Evolutionary conservation across 2,888 invertebrate species (phyloP).

Genomic region (Thereva unica): DNA sequence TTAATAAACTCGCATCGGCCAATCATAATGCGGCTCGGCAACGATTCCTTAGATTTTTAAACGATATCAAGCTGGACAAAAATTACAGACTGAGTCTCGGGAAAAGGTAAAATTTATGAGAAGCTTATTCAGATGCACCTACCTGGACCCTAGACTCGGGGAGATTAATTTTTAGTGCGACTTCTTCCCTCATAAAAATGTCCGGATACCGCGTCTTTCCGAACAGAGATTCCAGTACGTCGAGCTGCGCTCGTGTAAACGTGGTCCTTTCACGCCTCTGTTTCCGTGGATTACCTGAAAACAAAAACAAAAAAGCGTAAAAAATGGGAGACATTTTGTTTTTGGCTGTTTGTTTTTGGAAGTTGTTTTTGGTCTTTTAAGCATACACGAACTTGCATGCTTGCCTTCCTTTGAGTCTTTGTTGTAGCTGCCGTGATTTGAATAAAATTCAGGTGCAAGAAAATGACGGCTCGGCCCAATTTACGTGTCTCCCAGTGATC

Average conservation of each 20-base stretch:
- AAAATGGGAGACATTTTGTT: not conserved
- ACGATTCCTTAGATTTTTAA: not conserved
- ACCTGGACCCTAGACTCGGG: conserved; percentile 98
- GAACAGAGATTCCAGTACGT: conserved; percentile 88
- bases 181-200: conserved; percentile 98
- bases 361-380: not conserved
- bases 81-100: not conserved
- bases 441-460: no score
- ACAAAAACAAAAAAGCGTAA: conserved; percentile 3
- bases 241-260: conserved; percentile 91
- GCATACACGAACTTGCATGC: no score
- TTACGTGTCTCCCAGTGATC: no score
- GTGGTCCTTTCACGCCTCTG: conserved; percentile 94
- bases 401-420: no score
- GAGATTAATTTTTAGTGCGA: conserved; percentile 91
- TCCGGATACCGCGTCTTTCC: conserved; percentile 94
- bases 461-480: no score
- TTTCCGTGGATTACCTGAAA: conserved; percentile 71
- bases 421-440: no score
- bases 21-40: not conserved
- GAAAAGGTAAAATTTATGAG: conserved; percentile 30
- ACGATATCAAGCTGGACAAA: no score
- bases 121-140: conserved; percentile 47
- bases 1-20: no score
- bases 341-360: not conserved